These are phyloP conservation scores for Hassar affinis DNA, from an alignment of 2,113 vertebrate genomes.

Conservation along the genomic window DNA sequence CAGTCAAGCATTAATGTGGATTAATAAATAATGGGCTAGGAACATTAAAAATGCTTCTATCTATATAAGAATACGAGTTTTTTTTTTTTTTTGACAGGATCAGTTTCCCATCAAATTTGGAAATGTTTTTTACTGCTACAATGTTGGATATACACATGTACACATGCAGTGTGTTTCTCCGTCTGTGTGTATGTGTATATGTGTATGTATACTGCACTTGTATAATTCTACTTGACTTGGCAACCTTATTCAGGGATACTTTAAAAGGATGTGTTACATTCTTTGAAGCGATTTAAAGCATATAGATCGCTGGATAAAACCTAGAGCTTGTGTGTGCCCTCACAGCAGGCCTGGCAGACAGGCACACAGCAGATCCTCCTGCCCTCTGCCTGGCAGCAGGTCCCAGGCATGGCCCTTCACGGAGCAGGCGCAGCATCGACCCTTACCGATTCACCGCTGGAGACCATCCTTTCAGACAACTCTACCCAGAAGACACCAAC, in stretches of 20 bases:
- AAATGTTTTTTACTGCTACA: neutral
- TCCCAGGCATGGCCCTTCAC: slow-evolving; percentile 91
- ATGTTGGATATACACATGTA: neutral
- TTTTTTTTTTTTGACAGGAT: no score
- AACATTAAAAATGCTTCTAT: neutral
- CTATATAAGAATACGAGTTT: no score
- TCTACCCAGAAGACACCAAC: slow-evolving; percentile 81
- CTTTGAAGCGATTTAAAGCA: neutral
- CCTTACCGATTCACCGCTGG: slow-evolving; percentile 74
- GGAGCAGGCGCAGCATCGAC: slow-evolving; percentile 79
- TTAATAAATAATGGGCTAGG: neutral
- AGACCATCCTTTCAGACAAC: slow-evolving; percentile 78
- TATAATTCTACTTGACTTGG: neutral
- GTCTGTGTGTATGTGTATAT: no score
- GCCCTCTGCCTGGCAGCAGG: slow-evolving; percentile 95
- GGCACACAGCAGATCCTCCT: slow-evolving; percentile 97
- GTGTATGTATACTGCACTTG: neutral
- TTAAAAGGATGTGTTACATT: neutral
- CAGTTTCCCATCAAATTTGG: neutral
- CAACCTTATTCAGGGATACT: neutral
- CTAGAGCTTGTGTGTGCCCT: slow-evolving; percentile 21
- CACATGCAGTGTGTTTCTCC: no score
- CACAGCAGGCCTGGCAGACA: slow-evolving; percentile 94
- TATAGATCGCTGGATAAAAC: neutral
- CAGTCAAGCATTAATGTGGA: neutral